Conservation (phyloP, 2,888 invertebrate species). For the Amorpha juglandis region DNA sequence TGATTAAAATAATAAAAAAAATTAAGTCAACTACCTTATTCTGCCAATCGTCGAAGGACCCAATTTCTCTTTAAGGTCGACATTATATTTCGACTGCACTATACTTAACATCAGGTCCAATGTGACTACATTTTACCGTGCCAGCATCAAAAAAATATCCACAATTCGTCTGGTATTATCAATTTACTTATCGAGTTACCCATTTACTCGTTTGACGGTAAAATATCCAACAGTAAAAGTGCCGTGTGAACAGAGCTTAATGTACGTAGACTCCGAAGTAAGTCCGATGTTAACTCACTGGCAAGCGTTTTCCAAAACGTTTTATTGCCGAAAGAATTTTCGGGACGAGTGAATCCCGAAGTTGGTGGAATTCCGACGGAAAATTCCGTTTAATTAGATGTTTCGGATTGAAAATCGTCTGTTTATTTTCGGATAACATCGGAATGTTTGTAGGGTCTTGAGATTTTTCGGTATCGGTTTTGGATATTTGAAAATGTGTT, state of each 20-base stretch:
- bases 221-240: neutral
- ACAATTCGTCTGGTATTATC: too few species aligned
- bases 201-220: neutral
- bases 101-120: too few species aligned
- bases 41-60: too few species aligned
- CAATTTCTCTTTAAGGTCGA: too few species aligned
- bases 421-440: constrained; percentile 19
- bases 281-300: neutral
- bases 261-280: neutral
- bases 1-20: too few species aligned
- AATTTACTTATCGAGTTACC: too few species aligned
- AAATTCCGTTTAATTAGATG: constrained; percentile 24
- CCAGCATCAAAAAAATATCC: too few species aligned
- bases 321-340: constrained; percentile 19
- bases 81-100: too few species aligned
- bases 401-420: constrained; percentile 17
- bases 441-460: constrained; percentile 7
- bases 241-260: neutral
- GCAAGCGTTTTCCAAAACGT: constrained; percentile 11
- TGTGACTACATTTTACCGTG: too few species aligned
- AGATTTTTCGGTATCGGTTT: neutral
- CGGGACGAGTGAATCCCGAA: neutral
- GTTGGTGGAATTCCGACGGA: constrained; percentile 4
- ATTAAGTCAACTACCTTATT: too few species aligned
- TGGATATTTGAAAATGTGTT: neutral